Conservation (phyloP, 2,113 vertebrate species). For the Phalacrocorax carbo region DNA sequence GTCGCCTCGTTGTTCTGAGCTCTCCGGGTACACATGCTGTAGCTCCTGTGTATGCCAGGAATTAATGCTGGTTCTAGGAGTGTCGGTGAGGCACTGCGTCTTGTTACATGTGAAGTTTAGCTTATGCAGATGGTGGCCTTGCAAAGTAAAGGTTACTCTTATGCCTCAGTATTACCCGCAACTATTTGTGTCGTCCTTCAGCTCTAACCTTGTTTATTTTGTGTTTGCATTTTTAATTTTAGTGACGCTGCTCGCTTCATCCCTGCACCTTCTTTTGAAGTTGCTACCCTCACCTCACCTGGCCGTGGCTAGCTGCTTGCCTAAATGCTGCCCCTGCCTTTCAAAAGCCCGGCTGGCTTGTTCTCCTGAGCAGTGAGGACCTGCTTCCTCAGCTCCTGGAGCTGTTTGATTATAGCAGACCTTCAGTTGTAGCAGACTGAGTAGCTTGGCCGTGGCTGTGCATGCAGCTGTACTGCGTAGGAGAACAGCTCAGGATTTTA, state of each 20-base stretch:
- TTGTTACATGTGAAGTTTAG: background rate
- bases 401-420: background rate
- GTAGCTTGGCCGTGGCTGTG: background rate
- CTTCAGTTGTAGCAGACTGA: background rate
- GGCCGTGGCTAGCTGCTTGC: rapidly evolving
- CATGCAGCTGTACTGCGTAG: rapidly evolving
- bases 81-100: rapidly evolving
- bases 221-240: background rate
- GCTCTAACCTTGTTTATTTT: background rate
- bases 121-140: background rate
- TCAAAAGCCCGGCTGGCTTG: background rate
- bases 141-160: background rate
- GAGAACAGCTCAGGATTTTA: background rate
- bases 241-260: background rate
- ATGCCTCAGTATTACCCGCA: background rate
- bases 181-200: background rate
- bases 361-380: background rate
- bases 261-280: background rate
- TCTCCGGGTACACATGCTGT: rapidly evolving
- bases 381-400: background rate
- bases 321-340: background rate
- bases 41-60: background rate
- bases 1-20: rapidly evolving
- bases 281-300: rapidly evolving
- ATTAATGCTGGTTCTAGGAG: background rate